Evolutionary conservation across 2,888 invertebrate genomes (phyloP).

Genomic region (Mesorhabditis belari): DNA sequence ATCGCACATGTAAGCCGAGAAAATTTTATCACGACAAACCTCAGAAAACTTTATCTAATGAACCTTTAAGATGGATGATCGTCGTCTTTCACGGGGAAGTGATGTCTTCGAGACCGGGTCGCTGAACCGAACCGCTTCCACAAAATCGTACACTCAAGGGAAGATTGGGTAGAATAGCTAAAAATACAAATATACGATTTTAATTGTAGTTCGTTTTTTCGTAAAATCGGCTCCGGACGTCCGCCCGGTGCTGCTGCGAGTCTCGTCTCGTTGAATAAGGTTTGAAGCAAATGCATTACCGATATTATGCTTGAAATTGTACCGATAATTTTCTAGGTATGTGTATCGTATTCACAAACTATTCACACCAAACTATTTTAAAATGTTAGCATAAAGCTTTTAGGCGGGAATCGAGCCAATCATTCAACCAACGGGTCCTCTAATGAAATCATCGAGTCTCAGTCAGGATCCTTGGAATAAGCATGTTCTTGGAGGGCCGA

Average conservation of each 20-base stretch:
- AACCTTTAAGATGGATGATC: slow-evolving; percentile 30
- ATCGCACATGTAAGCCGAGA: slow-evolving; percentile 29
- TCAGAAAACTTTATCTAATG: neutral
- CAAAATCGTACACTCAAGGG: slow-evolving; percentile 6
- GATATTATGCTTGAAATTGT: too few relatives aligned
- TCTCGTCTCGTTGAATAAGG: slow-evolving; percentile 46
- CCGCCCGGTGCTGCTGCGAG: slow-evolving; percentile 42
- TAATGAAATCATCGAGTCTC: slow-evolving; percentile 48
- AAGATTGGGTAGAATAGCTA: neutral
- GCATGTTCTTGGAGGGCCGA: slow-evolving; percentile 25
- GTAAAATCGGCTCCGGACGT: slow-evolving; percentile 39
- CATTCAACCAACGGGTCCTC: slow-evolving; percentile 13
- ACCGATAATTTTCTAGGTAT: too few relatives aligned
- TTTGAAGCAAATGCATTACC: too few relatives aligned
- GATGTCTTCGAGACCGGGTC: slow-evolving; percentile 29
- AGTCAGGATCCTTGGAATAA: slow-evolving; percentile 49
- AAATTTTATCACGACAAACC: neutral
- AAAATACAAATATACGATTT: neutral
- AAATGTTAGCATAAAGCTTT: too few relatives aligned
- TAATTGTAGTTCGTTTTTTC: slow-evolving; percentile 38
- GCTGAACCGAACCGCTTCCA: slow-evolving; percentile 13
- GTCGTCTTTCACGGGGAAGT: slow-evolving; percentile 34
- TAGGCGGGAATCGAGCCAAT: slow-evolving; percentile 4
- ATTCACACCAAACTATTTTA: too few relatives aligned
- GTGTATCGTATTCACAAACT: too few relatives aligned